Evolutionary conservation across 2,888 invertebrate genomes (phyloP).

Genomic region (Pammene fasciana): DNA sequence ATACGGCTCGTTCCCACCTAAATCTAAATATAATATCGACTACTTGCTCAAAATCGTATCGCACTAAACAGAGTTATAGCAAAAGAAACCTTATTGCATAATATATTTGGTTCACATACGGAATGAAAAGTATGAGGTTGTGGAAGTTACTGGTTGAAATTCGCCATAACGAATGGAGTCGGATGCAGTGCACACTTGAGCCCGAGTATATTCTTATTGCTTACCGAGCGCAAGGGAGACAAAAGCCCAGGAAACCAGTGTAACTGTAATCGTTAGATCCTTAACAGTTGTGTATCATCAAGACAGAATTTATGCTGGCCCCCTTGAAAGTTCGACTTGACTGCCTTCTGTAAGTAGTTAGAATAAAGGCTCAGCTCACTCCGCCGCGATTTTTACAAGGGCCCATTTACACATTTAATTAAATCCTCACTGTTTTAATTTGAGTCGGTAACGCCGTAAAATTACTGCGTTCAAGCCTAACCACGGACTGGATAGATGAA

Average conservation of each 20-base stretch:
- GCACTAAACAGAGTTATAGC: background rate
- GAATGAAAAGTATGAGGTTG: background rate
- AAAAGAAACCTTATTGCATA: background rate
- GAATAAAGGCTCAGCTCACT: conserved; percentile 39
- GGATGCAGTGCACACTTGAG: conserved; percentile 60
- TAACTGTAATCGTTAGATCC: background rate
- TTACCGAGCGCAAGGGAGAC: background rate
- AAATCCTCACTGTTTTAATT: conserved; percentile 79
- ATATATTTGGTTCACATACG: conserved; percentile 1
- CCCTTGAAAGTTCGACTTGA: background rate
- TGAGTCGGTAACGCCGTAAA: conserved; percentile 67
- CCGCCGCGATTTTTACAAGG: conserved; percentile 70
- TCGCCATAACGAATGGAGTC: conserved; percentile 64
- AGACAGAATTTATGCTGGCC: background rate
- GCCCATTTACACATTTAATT: conserved; percentile 79
- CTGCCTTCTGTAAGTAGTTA: background rate
- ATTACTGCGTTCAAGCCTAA: conserved; percentile 63
- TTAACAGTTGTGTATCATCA: background rate
- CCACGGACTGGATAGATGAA: conserved; percentile 45
- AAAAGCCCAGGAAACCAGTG: background rate
- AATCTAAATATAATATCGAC: conserved; percentile 38
- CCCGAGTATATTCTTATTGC: conserved; percentile 2
- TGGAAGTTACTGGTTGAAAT: conserved; percentile 41
- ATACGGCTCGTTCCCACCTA: conserved; percentile 38
- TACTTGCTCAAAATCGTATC: conserved; percentile 10